Evolutionary conservation across 2,888 invertebrate genomes (phyloP).

Genomic region (Eulithis prunata): DNA sequence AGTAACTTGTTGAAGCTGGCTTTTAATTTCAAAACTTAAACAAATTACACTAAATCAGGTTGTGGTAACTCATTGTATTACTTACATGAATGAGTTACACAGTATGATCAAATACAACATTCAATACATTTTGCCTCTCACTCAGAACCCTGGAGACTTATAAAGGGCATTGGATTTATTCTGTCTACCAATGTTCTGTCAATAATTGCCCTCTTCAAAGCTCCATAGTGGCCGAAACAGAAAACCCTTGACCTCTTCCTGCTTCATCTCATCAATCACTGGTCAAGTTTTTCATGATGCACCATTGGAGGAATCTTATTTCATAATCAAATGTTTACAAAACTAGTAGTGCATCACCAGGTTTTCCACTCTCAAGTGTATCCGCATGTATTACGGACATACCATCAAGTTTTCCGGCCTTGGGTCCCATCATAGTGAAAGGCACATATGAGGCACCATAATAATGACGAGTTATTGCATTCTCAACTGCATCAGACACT

Average conservation of each 20-base stretch:
- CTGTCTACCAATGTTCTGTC: conserved; percentile 29
- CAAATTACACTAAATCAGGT: conserved; percentile 48
- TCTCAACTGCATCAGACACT: conserved; percentile 76
- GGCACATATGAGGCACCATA: conserved; percentile 83
- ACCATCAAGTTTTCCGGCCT: conserved; percentile 84
- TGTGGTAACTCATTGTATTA: conserved; percentile 77
- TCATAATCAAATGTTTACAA: conserved; percentile 43
- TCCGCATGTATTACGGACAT: conserved; percentile 77
- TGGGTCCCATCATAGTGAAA: conserved; percentile 82
- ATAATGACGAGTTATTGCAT: conserved; percentile 85
- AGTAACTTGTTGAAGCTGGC: background rate
- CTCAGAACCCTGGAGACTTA: conserved; percentile 83
- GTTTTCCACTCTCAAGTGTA: conserved; percentile 83
- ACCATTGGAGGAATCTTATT: conserved; percentile 59
- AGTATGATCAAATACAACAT: conserved; percentile 65
- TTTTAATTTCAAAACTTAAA: conserved; percentile 17
- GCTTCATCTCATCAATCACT: conserved; percentile 70
- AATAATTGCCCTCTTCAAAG: conserved; percentile 69
- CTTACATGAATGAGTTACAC: conserved; percentile 83
- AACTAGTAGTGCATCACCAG: conserved; percentile 80
- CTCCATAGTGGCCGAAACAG: conserved; percentile 82
- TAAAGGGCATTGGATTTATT: conserved; percentile 63
- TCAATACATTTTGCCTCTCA: conserved; percentile 77
- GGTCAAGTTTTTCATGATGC: conserved; percentile 85
- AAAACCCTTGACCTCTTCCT: conserved; percentile 83